These are phyloP conservation scores for Parascotia fuliginaria DNA, from an alignment of 2,888 invertebrate species.

Conservation along the genomic window DNA sequence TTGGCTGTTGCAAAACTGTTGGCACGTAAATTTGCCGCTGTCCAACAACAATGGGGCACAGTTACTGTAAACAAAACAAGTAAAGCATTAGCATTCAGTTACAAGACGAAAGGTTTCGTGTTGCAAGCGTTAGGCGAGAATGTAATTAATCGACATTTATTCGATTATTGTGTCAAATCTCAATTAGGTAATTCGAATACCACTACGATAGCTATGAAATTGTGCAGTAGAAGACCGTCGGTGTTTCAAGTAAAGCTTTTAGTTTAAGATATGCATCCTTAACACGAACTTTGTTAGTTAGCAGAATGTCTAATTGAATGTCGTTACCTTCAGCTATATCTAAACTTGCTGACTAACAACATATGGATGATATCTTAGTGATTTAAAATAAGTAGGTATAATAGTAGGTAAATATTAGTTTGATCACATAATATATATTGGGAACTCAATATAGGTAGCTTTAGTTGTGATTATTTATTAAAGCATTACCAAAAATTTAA, in stretches of 20 bases:
- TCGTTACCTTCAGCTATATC: no score
- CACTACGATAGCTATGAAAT: constrained; percentile 16
- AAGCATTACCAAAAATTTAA: no score
- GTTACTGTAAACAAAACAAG: constrained; percentile 72
- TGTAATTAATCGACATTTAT: constrained; percentile 57
- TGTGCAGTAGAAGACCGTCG: not conserved
- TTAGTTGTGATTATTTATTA: no score
- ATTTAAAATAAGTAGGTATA: no score
- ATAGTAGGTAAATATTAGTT: no score
- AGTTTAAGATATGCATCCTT: not conserved
- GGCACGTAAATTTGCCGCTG: constrained; percentile 57
- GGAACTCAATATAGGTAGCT: no score
- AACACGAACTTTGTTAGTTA: not conserved
- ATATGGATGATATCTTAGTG: no score
- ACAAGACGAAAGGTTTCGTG: constrained; percentile 42
- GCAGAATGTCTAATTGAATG: no score
- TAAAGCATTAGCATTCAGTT: constrained; percentile 60
- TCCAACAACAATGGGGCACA: constrained; percentile 69
- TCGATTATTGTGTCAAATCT: constrained; percentile 55
- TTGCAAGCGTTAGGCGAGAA: constrained; percentile 46
- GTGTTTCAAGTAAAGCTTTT: not conserved
- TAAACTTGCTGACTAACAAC: no score
- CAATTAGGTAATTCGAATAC: constrained; percentile 47
- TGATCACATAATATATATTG: no score
- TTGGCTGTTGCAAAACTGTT: constrained; percentile 65